Percentiles rank a stretch among this genome's conserved stretches.
phyloP scores from a whole-genome alignment of 2,888 invertebrate genomes.

The Apotomis capreana region DNA sequence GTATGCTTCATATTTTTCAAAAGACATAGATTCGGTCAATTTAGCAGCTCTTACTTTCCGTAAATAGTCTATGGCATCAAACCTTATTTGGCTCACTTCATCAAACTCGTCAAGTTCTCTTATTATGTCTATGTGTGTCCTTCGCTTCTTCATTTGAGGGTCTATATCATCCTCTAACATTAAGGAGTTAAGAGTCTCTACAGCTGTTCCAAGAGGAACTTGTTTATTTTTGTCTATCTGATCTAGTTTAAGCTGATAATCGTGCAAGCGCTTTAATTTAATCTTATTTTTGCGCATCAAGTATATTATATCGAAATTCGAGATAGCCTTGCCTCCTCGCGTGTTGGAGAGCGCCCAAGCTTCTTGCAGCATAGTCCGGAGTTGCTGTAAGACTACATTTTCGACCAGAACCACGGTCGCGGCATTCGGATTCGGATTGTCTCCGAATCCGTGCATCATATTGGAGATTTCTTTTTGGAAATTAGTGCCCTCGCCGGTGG shows the following conservation, averaged over 20 bases:
- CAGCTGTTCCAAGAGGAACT: constrained; percentile 50
- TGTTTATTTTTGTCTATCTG: constrained; percentile 68
- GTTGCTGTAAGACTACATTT: constrained; percentile 91
- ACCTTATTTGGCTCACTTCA: constrained; percentile 79
- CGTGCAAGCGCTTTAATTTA: constrained; percentile 89
- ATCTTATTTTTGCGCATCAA: constrained; percentile 91
- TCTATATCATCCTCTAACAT: constrained; percentile 81
- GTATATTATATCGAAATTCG: constrained; percentile 89
- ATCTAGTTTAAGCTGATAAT: constrained; percentile 86
- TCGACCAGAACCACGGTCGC: constrained; percentile 94
- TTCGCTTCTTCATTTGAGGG: constrained; percentile 70
- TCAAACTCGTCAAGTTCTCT: constrained; percentile 82
- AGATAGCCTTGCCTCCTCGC: constrained; percentile 84
- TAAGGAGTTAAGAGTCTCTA: constrained; percentile 61
- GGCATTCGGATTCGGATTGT: constrained; percentile 90
- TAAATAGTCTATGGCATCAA: constrained; percentile 83
- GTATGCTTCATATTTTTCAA: constrained; percentile 88
- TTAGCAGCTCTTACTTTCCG: constrained; percentile 83
- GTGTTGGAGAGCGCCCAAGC: constrained; percentile 87
- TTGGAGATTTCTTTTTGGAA: constrained; percentile 89
- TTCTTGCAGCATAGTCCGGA: constrained; percentile 89
- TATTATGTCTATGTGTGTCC: constrained; percentile 79
- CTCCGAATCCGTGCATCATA: constrained; percentile 98
- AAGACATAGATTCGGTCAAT: constrained; percentile 81
- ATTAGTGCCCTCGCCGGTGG: constrained; percentile 66